Percentiles rank a stretch among this genome's conserved stretches.
phyloP scores from a whole-genome alignment of 2,797 vertebrate species.

The Melanotaenia parkinsoni region DNA sequence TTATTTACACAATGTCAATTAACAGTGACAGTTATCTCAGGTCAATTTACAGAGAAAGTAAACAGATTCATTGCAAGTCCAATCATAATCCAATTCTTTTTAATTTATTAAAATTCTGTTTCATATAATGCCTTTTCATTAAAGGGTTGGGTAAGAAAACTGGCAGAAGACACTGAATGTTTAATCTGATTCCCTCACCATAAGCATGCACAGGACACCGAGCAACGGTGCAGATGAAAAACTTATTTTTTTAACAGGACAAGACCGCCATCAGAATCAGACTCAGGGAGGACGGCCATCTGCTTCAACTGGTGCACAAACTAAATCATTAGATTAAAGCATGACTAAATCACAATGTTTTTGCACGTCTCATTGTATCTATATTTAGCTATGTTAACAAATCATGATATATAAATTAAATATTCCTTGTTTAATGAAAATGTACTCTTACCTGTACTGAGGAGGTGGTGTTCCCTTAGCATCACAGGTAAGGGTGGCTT shows the following conservation, averaged over 20 bases:
- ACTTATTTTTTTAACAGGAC: background rate
- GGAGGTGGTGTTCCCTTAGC: constrained; percentile 80
- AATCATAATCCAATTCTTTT: background rate
- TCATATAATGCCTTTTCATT: background rate
- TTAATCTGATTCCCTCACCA: background rate
- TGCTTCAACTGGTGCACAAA: background rate
- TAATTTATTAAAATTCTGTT: background rate
- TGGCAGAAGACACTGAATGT: background rate
- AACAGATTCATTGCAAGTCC: background rate
- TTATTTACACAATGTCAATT: no score
- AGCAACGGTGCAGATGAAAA: background rate
- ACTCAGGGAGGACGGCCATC: background rate
- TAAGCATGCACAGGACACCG: background rate
- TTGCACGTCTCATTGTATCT: background rate
- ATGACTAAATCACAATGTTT: background rate
- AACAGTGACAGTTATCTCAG: background rate
- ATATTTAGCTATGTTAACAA: background rate
- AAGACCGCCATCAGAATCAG: background rate
- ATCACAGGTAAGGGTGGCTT: constrained; percentile 84
- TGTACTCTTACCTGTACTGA: constrained; percentile 79
- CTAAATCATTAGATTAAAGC: background rate
- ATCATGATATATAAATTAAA: no score
- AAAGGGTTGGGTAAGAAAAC: background rate
- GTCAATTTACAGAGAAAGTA: background rate
- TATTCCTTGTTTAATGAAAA: background rate